Percentiles rank a stretch among this genome's conserved stretches.
Evolutionary conservation across 2,113 vertebrate genomes (phyloP).

Genomic region (Heterochromis multidens): DNA sequence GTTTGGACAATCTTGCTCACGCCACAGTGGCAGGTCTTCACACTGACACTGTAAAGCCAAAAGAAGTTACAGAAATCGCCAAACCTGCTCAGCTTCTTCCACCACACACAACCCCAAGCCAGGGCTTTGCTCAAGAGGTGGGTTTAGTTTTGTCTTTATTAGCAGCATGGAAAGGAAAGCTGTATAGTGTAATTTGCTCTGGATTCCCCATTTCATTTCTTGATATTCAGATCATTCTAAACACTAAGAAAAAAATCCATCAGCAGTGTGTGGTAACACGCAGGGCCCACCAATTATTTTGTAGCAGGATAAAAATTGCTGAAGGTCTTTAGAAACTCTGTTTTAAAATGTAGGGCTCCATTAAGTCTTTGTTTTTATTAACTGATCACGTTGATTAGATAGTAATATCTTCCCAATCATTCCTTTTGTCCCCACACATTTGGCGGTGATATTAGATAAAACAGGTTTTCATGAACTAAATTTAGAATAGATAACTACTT

Average conservation of each 20-base stretch:
- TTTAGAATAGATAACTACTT: not conserved
- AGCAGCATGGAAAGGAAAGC: not conserved
- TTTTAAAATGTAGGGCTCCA: not conserved
- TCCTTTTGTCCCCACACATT: not conserved
- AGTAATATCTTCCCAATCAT: not conserved
- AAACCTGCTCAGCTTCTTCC: conserved; percentile 45
- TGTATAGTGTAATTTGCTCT: not conserved
- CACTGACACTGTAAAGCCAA: conserved; percentile 24
- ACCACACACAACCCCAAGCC: conserved; percentile 46
- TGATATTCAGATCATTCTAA: not conserved
- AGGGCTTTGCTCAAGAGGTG: conserved; percentile 72
- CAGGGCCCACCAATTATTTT: not conserved
- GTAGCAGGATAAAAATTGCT: not conserved
- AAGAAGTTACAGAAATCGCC: conserved; percentile 10
- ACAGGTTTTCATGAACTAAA: not conserved
- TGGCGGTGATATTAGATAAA: not conserved
- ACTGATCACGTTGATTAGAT: not conserved
- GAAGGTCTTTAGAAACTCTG: not conserved
- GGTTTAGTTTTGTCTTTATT: not conserved
- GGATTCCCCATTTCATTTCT: not conserved
- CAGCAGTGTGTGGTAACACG: not conserved
- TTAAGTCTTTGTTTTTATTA: not conserved
- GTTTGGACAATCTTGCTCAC: conserved; percentile 46
- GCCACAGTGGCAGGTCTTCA: conserved; percentile 58
- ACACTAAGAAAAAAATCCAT: not conserved